These are phyloP conservation scores for Patiria pectinifera DNA, from an alignment of 53 echinoderm and acorn worm genomes.

Conservation along the genomic window DNA sequence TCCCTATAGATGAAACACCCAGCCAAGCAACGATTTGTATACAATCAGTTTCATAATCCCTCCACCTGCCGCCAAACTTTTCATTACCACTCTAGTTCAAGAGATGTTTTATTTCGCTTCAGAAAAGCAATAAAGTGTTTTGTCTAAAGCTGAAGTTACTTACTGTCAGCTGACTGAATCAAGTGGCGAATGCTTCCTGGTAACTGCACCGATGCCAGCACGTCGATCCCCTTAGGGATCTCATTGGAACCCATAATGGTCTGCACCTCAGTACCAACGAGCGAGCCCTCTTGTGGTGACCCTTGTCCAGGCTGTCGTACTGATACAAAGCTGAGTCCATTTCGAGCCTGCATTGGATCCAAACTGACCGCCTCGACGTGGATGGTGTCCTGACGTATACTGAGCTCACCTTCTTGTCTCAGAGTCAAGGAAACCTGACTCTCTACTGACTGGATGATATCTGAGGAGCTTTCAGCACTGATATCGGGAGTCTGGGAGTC, in stretches of 20 bases:
- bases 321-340: conserved; percentile 40
- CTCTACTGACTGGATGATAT: conserved; percentile 51
- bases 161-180: not conserved
- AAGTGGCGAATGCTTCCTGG: conserved; percentile 22
- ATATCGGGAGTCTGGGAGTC: not conserved
- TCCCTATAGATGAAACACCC: too few species aligned
- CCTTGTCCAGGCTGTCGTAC: conserved; percentile 17
- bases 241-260: not conserved
- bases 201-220: conserved; percentile 10
- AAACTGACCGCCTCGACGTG: conserved; percentile 49
- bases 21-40: too few species aligned
- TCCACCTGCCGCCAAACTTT: too few species aligned
- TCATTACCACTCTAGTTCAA: too few species aligned
- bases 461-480: conserved; percentile 23
- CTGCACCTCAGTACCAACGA: conserved; percentile 10
- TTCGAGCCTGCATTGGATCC: not conserved
- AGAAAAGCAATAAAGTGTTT: not conserved
- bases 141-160: not conserved
- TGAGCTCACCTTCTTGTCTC: conserved; percentile 20
- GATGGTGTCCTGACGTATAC: conserved; percentile 20
- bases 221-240: conserved; percentile 17
- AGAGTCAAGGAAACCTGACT: conserved; percentile 46
- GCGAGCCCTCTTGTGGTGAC: conserved; percentile 7
- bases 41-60: too few species aligned
- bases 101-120: too few species aligned